phyloP scores from a whole-genome alignment of 2,113 vertebrate species.

The Tylochromis polylepis region DNA sequence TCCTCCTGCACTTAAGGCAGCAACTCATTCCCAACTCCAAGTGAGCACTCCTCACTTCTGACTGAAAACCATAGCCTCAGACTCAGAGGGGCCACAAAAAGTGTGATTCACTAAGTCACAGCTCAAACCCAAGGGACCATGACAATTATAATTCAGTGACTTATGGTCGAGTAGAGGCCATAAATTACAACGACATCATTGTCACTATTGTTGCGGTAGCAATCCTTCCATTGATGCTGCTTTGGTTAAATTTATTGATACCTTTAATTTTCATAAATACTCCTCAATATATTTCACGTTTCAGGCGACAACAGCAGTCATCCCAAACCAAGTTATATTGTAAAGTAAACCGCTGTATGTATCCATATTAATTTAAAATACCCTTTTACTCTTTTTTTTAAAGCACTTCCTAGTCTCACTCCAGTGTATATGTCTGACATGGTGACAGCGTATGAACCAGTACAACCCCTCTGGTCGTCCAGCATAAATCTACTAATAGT shows the following conservation, averaged over 20 bases:
- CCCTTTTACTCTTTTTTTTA: neutral
- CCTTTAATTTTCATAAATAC: neutral
- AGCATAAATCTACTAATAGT: neutral
- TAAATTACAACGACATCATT: neutral
- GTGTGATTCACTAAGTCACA: neutral
- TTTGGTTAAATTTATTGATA: neutral
- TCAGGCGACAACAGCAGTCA: neutral
- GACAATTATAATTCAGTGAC: neutral
- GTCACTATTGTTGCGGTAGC: neutral
- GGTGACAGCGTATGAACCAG: neutral
- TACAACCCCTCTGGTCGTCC: neutral
- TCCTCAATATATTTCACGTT: neutral
- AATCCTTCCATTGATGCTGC: neutral
- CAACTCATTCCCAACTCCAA: accelerated
- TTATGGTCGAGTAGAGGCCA: neutral
- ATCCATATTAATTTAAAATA: neutral
- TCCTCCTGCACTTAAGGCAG: neutral
- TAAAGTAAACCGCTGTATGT: neutral
- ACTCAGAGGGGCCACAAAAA: neutral
- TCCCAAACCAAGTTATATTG: neutral
- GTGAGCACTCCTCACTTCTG: neutral
- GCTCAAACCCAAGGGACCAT: neutral
- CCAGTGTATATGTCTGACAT: neutral
- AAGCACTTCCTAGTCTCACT: neutral
- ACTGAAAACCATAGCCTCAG: neutral